phyloP scores from a whole-genome alignment of 2,888 invertebrate species.

The Thymelicus acteon region DNA sequence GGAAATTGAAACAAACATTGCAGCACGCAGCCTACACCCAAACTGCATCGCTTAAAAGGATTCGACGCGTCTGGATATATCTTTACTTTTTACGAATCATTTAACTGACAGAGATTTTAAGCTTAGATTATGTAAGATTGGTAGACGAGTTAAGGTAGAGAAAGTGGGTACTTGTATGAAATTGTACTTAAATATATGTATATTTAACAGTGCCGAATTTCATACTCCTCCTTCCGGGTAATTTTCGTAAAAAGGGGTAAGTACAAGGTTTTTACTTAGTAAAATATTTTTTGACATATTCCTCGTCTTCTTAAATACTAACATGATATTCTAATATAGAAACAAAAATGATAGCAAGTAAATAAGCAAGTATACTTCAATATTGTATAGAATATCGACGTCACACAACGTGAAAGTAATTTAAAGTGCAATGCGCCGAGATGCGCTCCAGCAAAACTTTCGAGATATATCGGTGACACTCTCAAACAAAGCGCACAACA shows the following conservation, averaged over 20 bases:
- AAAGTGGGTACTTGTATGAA: too few species aligned
- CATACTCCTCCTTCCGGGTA: too few species aligned
- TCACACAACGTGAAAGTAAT: constrained; percentile 48
- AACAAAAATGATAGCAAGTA: too few species aligned
- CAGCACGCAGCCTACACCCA: constrained; percentile 57
- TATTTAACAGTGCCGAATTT: too few species aligned
- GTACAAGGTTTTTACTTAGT: too few species aligned
- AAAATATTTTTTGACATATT: too few species aligned
- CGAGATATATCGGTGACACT: constrained; percentile 79
- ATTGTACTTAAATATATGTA: too few species aligned
- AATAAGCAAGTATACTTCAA: constrained; percentile 7
- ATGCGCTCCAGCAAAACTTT: constrained; percentile 70
- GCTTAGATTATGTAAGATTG: too few species aligned
- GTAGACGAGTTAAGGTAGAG: too few species aligned
- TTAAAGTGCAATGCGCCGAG: constrained; percentile 46
- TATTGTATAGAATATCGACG: constrained; percentile 15
- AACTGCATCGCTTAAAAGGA: constrained; percentile 50
- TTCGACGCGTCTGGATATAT: constrained; percentile 43
- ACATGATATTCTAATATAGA: too few species aligned
- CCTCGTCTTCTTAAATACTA: too few species aligned
- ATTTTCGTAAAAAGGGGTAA: too few species aligned
- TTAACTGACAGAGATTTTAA: neutral
- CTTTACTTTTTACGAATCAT: neutral
- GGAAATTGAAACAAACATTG: constrained; percentile 82
- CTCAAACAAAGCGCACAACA: constrained; percentile 74